Conservation (phyloP, 2,797 vertebrate genomes). For the Mus minutoides region DNA sequence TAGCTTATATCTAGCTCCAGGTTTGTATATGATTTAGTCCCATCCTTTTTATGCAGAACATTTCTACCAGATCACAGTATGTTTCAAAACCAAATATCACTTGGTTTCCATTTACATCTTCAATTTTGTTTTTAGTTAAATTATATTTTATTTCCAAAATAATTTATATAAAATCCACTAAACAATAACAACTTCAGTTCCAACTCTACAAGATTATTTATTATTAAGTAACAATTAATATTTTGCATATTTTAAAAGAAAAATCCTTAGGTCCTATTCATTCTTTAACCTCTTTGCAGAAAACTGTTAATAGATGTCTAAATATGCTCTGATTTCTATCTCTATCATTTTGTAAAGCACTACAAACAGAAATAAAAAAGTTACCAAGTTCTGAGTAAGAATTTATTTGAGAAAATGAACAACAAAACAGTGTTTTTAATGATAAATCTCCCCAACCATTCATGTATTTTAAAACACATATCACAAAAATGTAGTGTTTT, state of each 20-base stretch:
- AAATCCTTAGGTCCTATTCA: background rate
- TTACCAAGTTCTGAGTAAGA: background rate
- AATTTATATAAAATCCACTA: background rate
- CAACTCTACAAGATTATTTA: background rate
- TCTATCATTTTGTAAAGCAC: background rate
- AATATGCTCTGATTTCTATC: background rate
- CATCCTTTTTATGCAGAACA: background rate
- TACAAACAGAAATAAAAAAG: background rate
- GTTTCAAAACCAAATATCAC: background rate
- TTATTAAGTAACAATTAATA: background rate
- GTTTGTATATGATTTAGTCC: background rate
- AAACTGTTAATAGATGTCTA: background rate
- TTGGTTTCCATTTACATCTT: background rate
- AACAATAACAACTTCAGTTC: background rate
- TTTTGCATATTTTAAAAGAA: background rate
- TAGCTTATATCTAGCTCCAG: too few relatives aligned
- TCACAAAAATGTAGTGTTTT: background rate
- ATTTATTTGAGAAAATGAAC: background rate
- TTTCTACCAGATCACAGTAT: background rate
- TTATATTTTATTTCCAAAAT: background rate
- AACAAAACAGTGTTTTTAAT: background rate
- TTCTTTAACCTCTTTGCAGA: background rate
- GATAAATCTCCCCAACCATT: background rate
- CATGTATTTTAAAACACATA: background rate
- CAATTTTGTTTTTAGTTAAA: background rate